Base-by-base conservation (phyloP, 2,888 invertebrate species). In the Netelia inedita region DNA sequence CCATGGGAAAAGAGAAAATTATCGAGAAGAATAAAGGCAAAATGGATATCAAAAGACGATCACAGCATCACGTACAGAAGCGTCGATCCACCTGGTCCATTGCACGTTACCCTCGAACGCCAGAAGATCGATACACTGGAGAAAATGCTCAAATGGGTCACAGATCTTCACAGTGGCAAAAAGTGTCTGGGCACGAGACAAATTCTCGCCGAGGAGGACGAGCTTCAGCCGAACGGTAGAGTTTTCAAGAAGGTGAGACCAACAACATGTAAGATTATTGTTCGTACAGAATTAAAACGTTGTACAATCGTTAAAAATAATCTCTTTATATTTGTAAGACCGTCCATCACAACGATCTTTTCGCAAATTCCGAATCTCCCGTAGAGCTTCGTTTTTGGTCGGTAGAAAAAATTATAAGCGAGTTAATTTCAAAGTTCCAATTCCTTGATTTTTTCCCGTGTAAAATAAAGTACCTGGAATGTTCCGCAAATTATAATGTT, bases 121-220 rank as follows among this genome's bases (percentile, higher is more conserved):
- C 96, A 97, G 89, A 96, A 97, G 78, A 96, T 98, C 88, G 96
- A 96, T 90, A 97, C 98, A 43, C 96, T 98, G 95, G 97, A 97
- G 91, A 96, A 97, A 93, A 96, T 98, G 95, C 96, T 99, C 91
- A 95, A 96, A 28, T 97, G 96, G 91, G 97, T 98, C 46, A 96
- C 96, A 63, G 95, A 95, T 88, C 95, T 96, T 88, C 97, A 97
- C 94, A 95, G 95, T 9, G 95, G 95, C 66, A 96, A 96, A 89
- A 96, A 95, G 79, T 98, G 98, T 89, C 95, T 99, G 86, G 99
- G 99, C 68, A 98, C 98, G 0, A 95, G 99, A 76, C 96, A 98
- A 90, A 97, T 99, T 89, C 95, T 98, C 61, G 96, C 97, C 81
- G 99, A 99, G 94, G 98, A 98, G 92, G 98, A 99, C 92, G 99